Base-by-base conservation (phyloP, 92 coral and sea anemone species). In the Phymanthus crucifer region DNA sequence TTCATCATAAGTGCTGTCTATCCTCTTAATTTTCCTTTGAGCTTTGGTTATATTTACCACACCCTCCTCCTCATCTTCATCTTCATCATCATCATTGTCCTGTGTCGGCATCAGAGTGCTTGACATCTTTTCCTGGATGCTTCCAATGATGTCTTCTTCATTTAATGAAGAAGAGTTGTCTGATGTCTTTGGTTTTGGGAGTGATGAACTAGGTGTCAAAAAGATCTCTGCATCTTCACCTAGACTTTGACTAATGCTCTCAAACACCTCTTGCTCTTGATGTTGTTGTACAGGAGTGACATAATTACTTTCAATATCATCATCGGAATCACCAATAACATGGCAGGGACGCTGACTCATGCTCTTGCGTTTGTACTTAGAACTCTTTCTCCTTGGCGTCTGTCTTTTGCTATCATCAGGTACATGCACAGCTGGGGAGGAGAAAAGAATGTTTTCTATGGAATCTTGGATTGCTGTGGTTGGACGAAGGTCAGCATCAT, bases 271-370 rank as follows among this genome's bases (percentile, higher is more conserved):
- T 23, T n/a, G 4, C 29, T 27, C 29, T 29, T 12, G 68, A 12
- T 61, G 32, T 61, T 27, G 68, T 24, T 61, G 3, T 6, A 18
- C 11, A 61, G 68, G 32, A 24, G 6, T 24, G 68, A 29, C 68
- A 24, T 61, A 11, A 61, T 34, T 61, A 18, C 26, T 3, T 23
- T 71, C 73, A 34, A 40, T 57, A 17, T 74, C 81, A 12, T 80
- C 87, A 78, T 64, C 88, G 32, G 34, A 66, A 45, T 48, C 48
- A 70, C 67, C 87, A 46, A 71, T 81, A 35, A 67, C 47, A 27
- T 61, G 32, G 33, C 74, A 74, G 12, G 68, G 40, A 32, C 43
- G 31, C 52, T 82, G 83, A 37, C 86, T 83, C 32, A 82, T 72
- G 81, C 83, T 86, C 23, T 61, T 56, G 4, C 86, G 72, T 32